phyloP scores from a whole-genome alignment of 2,113 vertebrate species.

The Apistogramma diplotaenia region DNA sequence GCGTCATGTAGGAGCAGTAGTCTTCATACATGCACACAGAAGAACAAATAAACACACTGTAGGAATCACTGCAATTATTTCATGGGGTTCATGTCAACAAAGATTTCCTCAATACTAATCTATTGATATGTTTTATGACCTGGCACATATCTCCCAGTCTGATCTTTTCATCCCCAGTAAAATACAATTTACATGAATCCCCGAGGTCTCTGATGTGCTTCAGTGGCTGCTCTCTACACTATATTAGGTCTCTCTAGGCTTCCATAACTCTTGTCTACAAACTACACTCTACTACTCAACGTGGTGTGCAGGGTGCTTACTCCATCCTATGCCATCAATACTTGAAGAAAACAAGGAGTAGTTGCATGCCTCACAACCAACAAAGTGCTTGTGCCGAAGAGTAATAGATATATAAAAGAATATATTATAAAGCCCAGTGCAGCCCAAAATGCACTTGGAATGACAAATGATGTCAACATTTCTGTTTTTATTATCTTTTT shows the following conservation, averaged over 20 bases:
- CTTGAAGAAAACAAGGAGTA: background rate
- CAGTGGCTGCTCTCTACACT: background rate
- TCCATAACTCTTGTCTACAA: conserved; percentile 22
- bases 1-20: conserved; percentile 18
- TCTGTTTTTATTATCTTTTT: background rate
- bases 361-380: conserved; percentile 6
- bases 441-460: background rate
- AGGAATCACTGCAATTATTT: conserved; percentile 41
- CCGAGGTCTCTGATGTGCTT: conserved; percentile 2
- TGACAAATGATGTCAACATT: background rate
- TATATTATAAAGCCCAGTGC: background rate
- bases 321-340: background rate
- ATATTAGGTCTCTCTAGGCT: conserved; percentile 5
- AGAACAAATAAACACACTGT: conserved; percentile 7
- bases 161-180: conserved; percentile 44
- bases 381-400: background rate
- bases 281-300: background rate
- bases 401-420: background rate
- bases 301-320: background rate
- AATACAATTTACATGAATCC: conserved; percentile 30
- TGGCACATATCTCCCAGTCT: conserved; percentile 32
- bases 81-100: conserved; percentile 12
- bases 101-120: conserved; percentile 23
- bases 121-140: conserved; percentile 41
- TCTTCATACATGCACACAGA: background rate